These are phyloP conservation scores for Mastomys coucha DNA, from an alignment of 2,113 vertebrate genomes.

Conservation along the genomic window DNA sequence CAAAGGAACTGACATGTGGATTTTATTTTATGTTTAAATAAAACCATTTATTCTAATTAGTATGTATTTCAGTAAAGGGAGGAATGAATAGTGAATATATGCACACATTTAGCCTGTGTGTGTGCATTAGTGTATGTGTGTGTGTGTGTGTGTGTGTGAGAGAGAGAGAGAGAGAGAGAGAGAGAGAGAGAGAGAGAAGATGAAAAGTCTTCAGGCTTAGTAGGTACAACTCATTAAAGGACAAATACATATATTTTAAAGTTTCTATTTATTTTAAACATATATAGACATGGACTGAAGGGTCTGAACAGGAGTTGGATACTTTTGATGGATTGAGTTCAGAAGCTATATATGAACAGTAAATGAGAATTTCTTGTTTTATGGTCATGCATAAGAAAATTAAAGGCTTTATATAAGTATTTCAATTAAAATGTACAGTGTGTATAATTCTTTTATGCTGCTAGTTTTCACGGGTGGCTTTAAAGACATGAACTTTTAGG, in stretches of 20 bases:
- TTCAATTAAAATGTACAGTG: not conserved
- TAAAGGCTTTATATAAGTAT: not conserved
- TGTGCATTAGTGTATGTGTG: too few species aligned
- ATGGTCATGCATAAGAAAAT: not conserved
- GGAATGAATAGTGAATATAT: not conserved
- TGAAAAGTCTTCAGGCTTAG: not conserved
- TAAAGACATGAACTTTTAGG: not conserved
- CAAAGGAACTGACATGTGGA: not conserved
- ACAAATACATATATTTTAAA: not conserved
- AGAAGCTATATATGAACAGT: not conserved
- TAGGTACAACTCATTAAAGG: not conserved
- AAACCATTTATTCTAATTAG: not conserved
- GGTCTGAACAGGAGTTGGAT: not conserved
- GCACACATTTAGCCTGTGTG: not conserved
- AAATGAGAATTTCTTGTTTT: not conserved
- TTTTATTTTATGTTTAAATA: constrained; percentile 13
- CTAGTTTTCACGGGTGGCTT: not conserved
- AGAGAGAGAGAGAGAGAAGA: not conserved
- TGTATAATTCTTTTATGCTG: not conserved
- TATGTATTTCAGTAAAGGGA: not conserved
- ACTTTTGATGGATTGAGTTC: not conserved
- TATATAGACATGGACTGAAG: not conserved
- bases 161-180: too few species aligned
- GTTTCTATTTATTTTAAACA: not conserved
- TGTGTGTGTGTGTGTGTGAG: not conserved